phyloP scores from a whole-genome alignment of 1,140 invertebrate genomes.

The Leucophenga varia region DNA sequence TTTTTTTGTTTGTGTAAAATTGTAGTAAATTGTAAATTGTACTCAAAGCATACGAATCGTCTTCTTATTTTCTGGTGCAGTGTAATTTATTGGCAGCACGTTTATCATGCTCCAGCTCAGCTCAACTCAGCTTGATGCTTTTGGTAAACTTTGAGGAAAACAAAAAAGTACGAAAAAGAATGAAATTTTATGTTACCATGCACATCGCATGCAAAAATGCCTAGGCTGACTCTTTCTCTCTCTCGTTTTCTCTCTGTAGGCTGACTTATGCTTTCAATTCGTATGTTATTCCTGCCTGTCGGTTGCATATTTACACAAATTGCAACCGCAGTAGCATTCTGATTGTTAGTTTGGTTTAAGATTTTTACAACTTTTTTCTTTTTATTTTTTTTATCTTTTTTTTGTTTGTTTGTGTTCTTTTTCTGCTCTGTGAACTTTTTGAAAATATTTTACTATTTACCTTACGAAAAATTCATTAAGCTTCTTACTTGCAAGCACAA shows the following conservation, averaged over 20 bases:
- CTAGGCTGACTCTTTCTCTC: slow-evolving; percentile 10
- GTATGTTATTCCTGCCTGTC: neutral
- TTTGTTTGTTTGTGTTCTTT: no score
- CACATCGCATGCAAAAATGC: slow-evolving; percentile 52
- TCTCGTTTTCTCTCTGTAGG: no score
- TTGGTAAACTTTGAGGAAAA: slow-evolving; percentile 43
- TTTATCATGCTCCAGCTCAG: slow-evolving; percentile 40
- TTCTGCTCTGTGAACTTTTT: no score
- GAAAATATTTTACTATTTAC: no score
- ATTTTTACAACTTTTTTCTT: no score
- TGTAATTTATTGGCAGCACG: slow-evolving; percentile 54
- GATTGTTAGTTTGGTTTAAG: no score
- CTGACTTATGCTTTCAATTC: neutral
- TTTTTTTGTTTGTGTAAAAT: slow-evolving; percentile 23
- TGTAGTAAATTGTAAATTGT: slow-evolving; percentile 53
- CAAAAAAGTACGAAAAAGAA: no score
- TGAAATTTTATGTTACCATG: slow-evolving; percentile 37
- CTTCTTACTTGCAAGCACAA: no score
- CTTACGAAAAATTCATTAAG: no score
- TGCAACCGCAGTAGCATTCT: slow-evolving; percentile 14
- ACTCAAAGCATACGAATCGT: no score
- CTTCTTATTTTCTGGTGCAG: no score
- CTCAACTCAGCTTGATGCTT: neutral
- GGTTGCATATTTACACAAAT: slow-evolving; percentile 38
- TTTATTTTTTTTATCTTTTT: no score